These are phyloP conservation scores for Cyclophora albipunctata DNA, from an alignment of 2,888 invertebrate genomes.

Conservation along the genomic window DNA sequence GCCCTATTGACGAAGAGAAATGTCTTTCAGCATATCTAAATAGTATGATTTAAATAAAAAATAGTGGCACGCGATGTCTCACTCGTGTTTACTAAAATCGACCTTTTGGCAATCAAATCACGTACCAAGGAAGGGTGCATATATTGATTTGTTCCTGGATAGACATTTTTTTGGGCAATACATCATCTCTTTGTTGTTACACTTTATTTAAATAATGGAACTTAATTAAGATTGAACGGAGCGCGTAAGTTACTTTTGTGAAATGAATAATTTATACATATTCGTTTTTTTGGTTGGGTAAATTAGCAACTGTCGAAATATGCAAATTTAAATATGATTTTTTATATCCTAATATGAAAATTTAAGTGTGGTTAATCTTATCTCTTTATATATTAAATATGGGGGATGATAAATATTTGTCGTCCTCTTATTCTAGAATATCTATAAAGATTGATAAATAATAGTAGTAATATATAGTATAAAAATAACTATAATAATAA, in stretches of 20 bases:
- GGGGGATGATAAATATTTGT: no score
- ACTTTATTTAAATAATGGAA: conserved; percentile 7
- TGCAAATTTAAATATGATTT: no score
- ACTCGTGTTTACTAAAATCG: conserved; percentile 62
- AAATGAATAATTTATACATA: no score
- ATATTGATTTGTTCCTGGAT: conserved; percentile 72
- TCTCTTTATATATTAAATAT: no score
- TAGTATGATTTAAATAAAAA: conserved; percentile 73
- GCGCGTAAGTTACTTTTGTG: no score
- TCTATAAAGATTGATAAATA: no score
- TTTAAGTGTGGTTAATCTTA: no score
- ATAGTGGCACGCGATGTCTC: conserved; percentile 66
- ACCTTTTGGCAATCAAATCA: conserved; percentile 56
- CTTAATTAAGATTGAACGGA: conserved; percentile 14
- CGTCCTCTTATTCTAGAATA: no score
- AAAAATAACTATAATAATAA: no score
- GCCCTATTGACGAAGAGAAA: conserved; percentile 49
- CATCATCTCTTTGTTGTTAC: conserved; percentile 39
- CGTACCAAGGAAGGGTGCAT: conserved; percentile 71
- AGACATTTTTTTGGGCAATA: conserved; percentile 58
- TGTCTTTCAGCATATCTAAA: conserved; percentile 65
- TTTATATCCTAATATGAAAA: no score
- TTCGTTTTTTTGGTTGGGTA: conserved; percentile 5
- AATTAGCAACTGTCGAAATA: no score
- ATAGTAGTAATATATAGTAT: no score